These are phyloP conservation scores for Alentia gelatinosa DNA, from an alignment of 2,888 invertebrate species.

Conservation along the genomic window DNA sequence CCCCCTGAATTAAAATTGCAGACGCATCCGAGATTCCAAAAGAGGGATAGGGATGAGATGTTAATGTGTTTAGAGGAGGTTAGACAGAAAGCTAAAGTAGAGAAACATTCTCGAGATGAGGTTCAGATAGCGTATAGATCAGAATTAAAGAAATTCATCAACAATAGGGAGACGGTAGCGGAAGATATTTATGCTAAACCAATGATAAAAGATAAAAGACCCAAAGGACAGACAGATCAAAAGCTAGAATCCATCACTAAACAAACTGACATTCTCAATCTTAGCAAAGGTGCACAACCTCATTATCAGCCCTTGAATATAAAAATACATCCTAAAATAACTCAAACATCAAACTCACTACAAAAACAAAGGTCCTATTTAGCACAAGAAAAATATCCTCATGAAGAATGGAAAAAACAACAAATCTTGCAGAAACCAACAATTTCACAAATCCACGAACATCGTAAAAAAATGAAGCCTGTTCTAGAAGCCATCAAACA, in stretches of 20 bases:
- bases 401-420: slow-evolving; percentile 18
- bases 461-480: slow-evolving; percentile 46
- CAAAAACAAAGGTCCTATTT: neutral
- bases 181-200: slow-evolving; percentile 35
- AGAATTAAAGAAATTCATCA: neutral
- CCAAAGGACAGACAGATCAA: neutral
- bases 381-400: neutral
- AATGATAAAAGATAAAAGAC: neutral
- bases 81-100: neutral
- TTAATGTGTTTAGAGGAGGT: slow-evolving; percentile 8
- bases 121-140: slow-evolving; percentile 9
- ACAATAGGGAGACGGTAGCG: neutral
- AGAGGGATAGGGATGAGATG: slow-evolving; percentile 32
- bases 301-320: slow-evolving; percentile 41
- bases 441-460: slow-evolving; percentile 30
- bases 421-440: slow-evolving; percentile 14
- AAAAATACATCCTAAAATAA: slow-evolving; percentile 27
- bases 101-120: slow-evolving; percentile 4
- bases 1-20: slow-evolving; percentile 38
- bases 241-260: neutral
- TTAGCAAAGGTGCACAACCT: neutral
- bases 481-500: slow-evolving; percentile 35
- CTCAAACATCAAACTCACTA: neutral
- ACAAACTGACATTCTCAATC: neutral
- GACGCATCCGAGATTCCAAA: slow-evolving; percentile 33